These are phyloP conservation scores for Rotaria magnacalcarata DNA, from an alignment of 2,888 invertebrate genomes.

Conservation along the genomic window DNA sequence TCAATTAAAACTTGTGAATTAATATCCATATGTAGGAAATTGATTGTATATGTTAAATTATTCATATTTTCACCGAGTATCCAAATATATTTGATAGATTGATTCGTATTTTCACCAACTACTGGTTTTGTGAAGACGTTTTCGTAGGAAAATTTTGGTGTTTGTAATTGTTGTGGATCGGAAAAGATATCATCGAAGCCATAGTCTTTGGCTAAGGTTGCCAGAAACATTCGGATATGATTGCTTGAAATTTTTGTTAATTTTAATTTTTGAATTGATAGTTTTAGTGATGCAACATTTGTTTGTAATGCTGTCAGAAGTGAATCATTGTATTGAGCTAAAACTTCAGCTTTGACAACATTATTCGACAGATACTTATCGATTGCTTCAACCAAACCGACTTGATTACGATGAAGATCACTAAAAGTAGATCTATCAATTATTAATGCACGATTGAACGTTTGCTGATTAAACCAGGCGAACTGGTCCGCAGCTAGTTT, in stretches of 20 bases:
- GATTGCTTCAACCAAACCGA: not conserved
- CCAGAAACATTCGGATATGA: not conserved
- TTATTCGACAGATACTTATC: not conserved
- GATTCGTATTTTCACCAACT: not conserved
- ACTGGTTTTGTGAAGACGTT: not conserved
- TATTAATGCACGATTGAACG: not conserved
- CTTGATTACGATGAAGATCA: not conserved
- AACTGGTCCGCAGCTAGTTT: not conserved
- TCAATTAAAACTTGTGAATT: not conserved
- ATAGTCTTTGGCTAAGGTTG: not conserved
- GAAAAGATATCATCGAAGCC: not conserved
- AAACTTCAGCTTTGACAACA: not conserved
- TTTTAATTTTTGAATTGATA: not conserved
- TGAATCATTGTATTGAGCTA: not conserved
- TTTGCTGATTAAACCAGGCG: not conserved
- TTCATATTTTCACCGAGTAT: not conserved
- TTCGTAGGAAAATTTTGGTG: not conserved
- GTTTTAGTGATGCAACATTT: not conserved
- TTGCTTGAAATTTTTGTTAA: not conserved
- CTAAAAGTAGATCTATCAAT: not conserved
- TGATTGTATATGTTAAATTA: not conserved
- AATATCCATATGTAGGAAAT: not conserved
- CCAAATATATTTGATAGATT: not conserved
- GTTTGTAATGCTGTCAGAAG: not conserved
- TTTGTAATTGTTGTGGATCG: not conserved